Evolutionary conservation across 2,888 invertebrate genomes (phyloP), one percentile per base, ranked within the genome.

Genomic region (Macaria notata): DNA sequence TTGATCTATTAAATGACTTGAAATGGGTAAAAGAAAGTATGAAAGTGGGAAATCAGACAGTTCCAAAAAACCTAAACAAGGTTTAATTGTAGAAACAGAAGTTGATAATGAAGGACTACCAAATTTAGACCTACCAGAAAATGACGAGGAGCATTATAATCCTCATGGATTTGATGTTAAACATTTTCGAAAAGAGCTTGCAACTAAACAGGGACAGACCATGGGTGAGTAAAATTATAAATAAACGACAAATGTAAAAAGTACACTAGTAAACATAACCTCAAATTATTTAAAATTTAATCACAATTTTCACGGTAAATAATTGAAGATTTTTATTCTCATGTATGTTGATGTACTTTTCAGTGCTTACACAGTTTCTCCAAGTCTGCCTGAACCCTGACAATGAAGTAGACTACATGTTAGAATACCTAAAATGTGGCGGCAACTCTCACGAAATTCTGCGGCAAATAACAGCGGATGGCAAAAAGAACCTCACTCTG

Each of bases 371-470:
- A 45, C 94, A 94, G 71, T 95, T 95, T 69, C 75, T 95, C 3
- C 86, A 93, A 72, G 86, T 93, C 45, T 93, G 94, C 49, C 78
- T 89, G 5, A 86, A 92, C 49, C 86, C 92, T 8, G 86, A 91
- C 57, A 83, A 79, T 54, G 75, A 88, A 68, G 78, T 89, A 62
- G 83, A 93, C 73, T 90, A 93, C 75, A 84, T 94, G 43, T 78
- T 92, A 1, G 93, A 94, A 63, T 96, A 95, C 74, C 85, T 96
- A 19, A 93, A 94, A 67, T 88, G 90, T 55, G 95, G 95, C 2
- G 96, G 96, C 2, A 95, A 93, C 71, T 93, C 95, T 0, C 88
- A 94, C 49, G 96, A 96, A 82, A 87, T 96, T 50, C 86, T 95
- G 1, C 92, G 93, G 50, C 92, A 94, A 43, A 84, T 96, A 9